Percentiles rank a stretch among this genome's conserved stretches.
Conservation (phyloP, 64 coral and sea anemone genomes). For the Pocillopora verrucosa region DNA sequence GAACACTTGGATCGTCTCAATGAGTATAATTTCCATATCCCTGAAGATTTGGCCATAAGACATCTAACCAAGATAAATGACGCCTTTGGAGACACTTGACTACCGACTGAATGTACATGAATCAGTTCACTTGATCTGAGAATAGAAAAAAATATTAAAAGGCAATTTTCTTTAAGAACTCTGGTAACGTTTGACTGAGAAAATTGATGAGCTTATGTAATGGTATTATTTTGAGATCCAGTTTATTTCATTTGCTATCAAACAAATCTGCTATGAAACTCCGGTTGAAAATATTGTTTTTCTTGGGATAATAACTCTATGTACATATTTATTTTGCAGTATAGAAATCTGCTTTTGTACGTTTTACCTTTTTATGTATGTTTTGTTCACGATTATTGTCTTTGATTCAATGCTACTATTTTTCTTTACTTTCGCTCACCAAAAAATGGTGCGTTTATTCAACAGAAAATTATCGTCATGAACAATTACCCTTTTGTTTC, state of each 20-base stretch:
- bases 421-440: too few relatives aligned
- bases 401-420: too few relatives aligned
- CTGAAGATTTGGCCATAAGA: constrained; percentile 95
- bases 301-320: too few relatives aligned
- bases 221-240: neutral
- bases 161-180: neutral
- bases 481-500: too few relatives aligned
- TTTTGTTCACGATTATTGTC: too few relatives aligned
- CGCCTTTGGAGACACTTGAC: constrained; percentile 87
- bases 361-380: too few relatives aligned
- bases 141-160: neutral
- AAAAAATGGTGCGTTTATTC: too few relatives aligned
- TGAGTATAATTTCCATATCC: constrained; percentile 77
- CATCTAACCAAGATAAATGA: constrained; percentile 96
- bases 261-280: too few relatives aligned
- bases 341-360: too few relatives aligned
- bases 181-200: neutral
- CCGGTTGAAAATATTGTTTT: too few relatives aligned
- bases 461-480: too few relatives aligned
- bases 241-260: neutral
- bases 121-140: neutral
- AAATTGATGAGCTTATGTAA: neutral
- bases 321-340: too few relatives aligned
- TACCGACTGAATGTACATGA: neutral
- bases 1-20: constrained; percentile 74